These are phyloP conservation scores for Archips crataeganus DNA, from an alignment of 2,888 invertebrate species.

Conservation along the genomic window DNA sequence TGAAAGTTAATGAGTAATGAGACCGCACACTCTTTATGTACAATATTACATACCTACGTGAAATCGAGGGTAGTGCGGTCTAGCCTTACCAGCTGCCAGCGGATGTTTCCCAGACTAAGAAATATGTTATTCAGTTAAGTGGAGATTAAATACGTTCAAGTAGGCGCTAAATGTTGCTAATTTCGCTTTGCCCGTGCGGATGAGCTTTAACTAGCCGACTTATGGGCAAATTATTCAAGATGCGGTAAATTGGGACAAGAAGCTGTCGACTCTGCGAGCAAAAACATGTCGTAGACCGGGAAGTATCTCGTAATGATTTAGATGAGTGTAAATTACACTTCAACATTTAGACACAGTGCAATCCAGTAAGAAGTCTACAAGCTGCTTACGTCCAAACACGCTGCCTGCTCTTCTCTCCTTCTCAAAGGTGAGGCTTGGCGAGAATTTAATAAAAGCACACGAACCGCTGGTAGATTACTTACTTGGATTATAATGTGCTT, in stretches of 20 bases:
- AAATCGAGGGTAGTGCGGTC: conserved; percentile 27
- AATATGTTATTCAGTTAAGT: conserved; percentile 57
- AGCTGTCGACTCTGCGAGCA: conserved; percentile 44
- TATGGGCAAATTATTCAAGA: conserved; percentile 54
- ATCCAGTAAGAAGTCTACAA: background rate
- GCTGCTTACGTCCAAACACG: too few species aligned
- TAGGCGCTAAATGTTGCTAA: conserved; percentile 63
- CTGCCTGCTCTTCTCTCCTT: too few species aligned
- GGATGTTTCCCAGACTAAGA: conserved; percentile 67
- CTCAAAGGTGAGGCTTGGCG: too few species aligned
- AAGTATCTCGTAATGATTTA: conserved; percentile 33
- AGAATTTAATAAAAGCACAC: too few species aligned
- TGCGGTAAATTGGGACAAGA: conserved; percentile 49
- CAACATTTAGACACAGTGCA: background rate
- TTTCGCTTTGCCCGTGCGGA: conserved; percentile 53
- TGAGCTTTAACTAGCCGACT: conserved; percentile 46
- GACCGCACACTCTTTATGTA: background rate
- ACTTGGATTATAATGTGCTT: background rate
- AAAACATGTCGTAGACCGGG: conserved; percentile 35
- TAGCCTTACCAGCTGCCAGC: conserved; percentile 44
- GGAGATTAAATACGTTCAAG: conserved; percentile 61
- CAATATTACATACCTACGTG: conserved; percentile 13
- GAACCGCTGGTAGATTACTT: too few species aligned
- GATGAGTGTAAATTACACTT: conserved; percentile 34
- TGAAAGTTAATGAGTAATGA: conserved; percentile 37